Evolutionary conservation across 2,888 invertebrate species (phyloP), one percentile per base, ranked within the genome.

Genomic region (Euphydryas editha): DNA sequence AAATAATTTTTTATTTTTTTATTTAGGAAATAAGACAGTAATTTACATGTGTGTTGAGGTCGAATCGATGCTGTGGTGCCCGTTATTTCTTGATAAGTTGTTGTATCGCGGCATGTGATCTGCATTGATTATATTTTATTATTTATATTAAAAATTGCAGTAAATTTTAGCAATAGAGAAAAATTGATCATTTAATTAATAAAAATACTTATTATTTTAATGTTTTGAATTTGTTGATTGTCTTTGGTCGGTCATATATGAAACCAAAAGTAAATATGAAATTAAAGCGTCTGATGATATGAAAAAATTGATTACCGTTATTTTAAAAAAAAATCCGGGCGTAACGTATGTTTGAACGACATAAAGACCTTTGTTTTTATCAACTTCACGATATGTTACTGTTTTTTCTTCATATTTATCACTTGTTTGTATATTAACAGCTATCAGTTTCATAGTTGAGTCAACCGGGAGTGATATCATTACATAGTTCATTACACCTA

Each of bases 221-320:
- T n/a, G n/a, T n/a, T n/a, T n/a, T n/a, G n/a, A n/a, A n/a, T n/a
- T n/a, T n/a, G n/a, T n/a, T n/a, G n/a, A n/a, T n/a, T n/a, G n/a
- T n/a, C n/a, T n/a, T n/a, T n/a, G n/a, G n/a, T n/a, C n/a, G n/a
- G n/a, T n/a, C n/a, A n/a, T n/a, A n/a, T n/a, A n/a, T n/a, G n/a
- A n/a, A n/a, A n/a, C n/a, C n/a, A n/a, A n/a, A n/a, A n/a, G n/a
- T 4, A 30, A 30, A 30, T 30, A 7, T 30, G 30, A 30, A 30
- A 30, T 30, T 30, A 30, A 30, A 30, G 4, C 8, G 6, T 30
- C 30, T 30, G 30, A 30, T 8, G 8, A 30, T 30, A 30, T 8
- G 5, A 30, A 3, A 30, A 30, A 30, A 30, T 30, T 37, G 72
- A 73, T 80, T 79, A 89, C 90, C 75, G 77, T 79, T 57, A 88